These are phyloP conservation scores for Thalassaphorura encarpata DNA, from an alignment of 1,140 invertebrate species.

Conservation along the genomic window DNA sequence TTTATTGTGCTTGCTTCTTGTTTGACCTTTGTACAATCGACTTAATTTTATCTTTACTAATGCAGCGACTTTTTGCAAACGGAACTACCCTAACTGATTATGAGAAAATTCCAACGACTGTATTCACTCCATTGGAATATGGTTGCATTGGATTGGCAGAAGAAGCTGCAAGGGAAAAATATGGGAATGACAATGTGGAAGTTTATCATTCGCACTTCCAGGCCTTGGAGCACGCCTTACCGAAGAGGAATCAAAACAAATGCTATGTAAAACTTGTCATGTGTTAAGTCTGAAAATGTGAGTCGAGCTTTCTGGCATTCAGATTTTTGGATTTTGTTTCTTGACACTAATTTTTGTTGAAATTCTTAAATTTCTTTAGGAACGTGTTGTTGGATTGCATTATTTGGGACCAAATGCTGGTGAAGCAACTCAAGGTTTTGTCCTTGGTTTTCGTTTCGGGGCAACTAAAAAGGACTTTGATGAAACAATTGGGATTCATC, in stretches of 20 bases:
- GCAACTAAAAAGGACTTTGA: slow-evolving; percentile 76
- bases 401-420: slow-evolving; percentile 91
- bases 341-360: too few relatives aligned
- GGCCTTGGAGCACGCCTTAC: slow-evolving; percentile 90
- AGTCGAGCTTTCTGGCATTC: neutral
- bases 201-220: slow-evolving; percentile 90
- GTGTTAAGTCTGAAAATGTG: slow-evolving; percentile 46
- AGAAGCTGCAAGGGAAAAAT: slow-evolving; percentile 63
- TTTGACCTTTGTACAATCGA: too few relatives aligned
- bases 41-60: slow-evolving; percentile 86
- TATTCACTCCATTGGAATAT: slow-evolving; percentile 96
- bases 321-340: neutral
- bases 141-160: slow-evolving; percentile 86
- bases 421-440: slow-evolving; percentile 75
- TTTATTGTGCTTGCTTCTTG: neutral
- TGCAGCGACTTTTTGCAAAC: slow-evolving; percentile 58
- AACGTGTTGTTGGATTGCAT: slow-evolving; percentile 86
- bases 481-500: slow-evolving; percentile 91
- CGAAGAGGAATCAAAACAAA: slow-evolving; percentile 59
- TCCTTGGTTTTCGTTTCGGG: slow-evolving; percentile 26
- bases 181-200: slow-evolving; percentile 44
- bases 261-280: slow-evolving; percentile 74
- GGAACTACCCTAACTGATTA: slow-evolving; percentile 59
- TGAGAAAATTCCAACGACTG: slow-evolving; percentile 84
- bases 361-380: slow-evolving; percentile 51